phyloP scores from a whole-genome alignment of 2,888 invertebrate genomes.

The Meandrusa payeni region DNA sequence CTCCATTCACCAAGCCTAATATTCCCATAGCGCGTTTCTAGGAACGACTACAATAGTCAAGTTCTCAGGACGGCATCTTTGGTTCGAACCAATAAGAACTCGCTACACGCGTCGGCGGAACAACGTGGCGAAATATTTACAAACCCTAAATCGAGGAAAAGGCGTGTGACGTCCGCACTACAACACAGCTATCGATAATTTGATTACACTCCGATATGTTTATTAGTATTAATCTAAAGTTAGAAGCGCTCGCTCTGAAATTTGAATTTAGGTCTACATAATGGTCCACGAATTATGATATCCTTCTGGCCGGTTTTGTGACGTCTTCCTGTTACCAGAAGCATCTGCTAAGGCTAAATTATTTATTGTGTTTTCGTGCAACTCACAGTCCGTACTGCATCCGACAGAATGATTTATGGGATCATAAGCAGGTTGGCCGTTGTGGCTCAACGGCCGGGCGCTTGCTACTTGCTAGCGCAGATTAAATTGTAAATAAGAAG shows the following conservation, averaged over 20 bases:
- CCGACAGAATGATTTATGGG: conserved; percentile 14
- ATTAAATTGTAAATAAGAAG: no score
- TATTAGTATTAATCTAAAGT: conserved; percentile 19
- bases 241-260: conserved; percentile 9
- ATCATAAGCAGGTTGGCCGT: conserved; percentile 8
- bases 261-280: conserved; percentile 15
- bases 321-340: conserved; percentile 12
- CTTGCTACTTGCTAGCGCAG: no score
- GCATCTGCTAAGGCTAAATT: conserved; percentile 14
- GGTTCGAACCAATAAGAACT: conserved; percentile 13
- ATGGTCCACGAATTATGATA: conserved; percentile 20
- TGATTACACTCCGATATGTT: conserved; percentile 17
- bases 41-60: conserved; percentile 53
- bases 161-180: conserved; percentile 16
- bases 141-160: conserved; percentile 43
- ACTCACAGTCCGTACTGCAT: neutral
- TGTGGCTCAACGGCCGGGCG: conserved; percentile 14
- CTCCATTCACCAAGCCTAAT: conserved; percentile 21
- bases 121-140: conserved; percentile 34
- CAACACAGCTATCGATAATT: conserved; percentile 11
- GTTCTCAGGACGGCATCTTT: conserved; percentile 57
- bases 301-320: conserved; percentile 18
- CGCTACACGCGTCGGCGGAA: conserved; percentile 39
- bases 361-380: conserved; percentile 14
- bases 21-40: conserved; percentile 40